Base-by-base conservation (phyloP, 1,140 invertebrate species). In the Mactra quadrangularis region DNA sequence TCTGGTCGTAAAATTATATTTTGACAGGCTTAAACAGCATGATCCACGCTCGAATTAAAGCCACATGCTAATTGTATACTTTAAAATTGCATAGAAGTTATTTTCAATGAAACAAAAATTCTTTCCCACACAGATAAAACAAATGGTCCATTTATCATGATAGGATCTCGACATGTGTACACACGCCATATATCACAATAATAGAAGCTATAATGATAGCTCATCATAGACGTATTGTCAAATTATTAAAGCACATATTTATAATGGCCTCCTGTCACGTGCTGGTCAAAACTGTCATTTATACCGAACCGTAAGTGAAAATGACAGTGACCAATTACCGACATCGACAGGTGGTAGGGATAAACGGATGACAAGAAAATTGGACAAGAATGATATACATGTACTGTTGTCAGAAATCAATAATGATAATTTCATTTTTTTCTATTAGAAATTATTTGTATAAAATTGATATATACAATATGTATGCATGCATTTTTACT, bases 181-280 rank as follows among this genome's bases (percentile, higher is more conserved):
- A n/a, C 60, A 25, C 60, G 60, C 60, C 31, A 22, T 35, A 15
- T 25, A 64, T 64, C 60, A 64, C 19, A 38, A 22, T 25, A n/a
- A 6, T 64, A 3, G 38, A 38, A 38, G 35, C 11, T 22, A 11
- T 45, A 64, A 64, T 64, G 19, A 68, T 68, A 1, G 25, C 2
- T 25, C 22, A 4, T 68, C 38, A 68, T 68, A 41, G 64, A 68
- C 64, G 47, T 50, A 47, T 11, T 50, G 64, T 68, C 64, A 68
- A 29, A 68, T 68, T 25, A 38, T 33, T 41, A 66, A 33, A 66
- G 9, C 38, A 66, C 59, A 66, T 15, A 66, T 66, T 68, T 52
- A 68, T 68, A 25, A 47, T 4, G 22, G 27, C 7, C 27, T 31
- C 47, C 41, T 29, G 45, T 68, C 64, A 68, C 45, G 45, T 41